These are phyloP conservation scores for Engraulis encrasicolus DNA, from an alignment of 2,113 vertebrate species.

Conservation along the genomic window DNA sequence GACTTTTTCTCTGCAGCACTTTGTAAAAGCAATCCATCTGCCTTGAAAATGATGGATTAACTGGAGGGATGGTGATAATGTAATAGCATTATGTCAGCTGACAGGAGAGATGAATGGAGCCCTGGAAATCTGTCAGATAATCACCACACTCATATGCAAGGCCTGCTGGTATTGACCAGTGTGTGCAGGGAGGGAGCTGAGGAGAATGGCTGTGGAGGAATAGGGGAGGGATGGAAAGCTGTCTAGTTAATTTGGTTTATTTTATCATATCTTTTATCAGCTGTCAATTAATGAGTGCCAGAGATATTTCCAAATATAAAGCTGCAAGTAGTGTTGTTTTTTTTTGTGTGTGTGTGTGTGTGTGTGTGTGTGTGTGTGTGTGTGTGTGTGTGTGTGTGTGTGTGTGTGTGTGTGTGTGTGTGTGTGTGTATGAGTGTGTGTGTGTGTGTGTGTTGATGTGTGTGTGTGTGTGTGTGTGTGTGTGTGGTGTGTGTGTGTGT, in stretches of 20 bases:
- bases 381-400: too few relatives aligned
- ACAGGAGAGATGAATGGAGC: neutral
- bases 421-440: too few relatives aligned
- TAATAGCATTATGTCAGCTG: conserved; percentile 12
- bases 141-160: neutral
- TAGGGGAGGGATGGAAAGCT: too few relatives aligned
- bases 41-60: conserved; percentile 12
- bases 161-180: neutral
- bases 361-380: too few relatives aligned
- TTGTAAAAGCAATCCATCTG: conserved; percentile 5
- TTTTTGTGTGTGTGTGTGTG: too few relatives aligned
- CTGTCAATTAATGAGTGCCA: neutral
- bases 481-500: neutral
- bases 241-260: neutral
- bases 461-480: neutral
- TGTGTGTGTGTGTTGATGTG: too few relatives aligned
- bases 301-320: too few relatives aligned
- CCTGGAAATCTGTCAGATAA: conserved; percentile 2
- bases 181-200: neutral
- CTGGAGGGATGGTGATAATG: neutral
- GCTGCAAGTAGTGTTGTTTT: too few relatives aligned
- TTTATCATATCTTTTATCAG: neutral
- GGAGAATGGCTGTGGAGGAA: too few relatives aligned
- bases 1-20: neutral
- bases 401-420: too few relatives aligned